phyloP scores from a whole-genome alignment of 2,113 vertebrate species.

The Chinchilla lanigera region DNA sequence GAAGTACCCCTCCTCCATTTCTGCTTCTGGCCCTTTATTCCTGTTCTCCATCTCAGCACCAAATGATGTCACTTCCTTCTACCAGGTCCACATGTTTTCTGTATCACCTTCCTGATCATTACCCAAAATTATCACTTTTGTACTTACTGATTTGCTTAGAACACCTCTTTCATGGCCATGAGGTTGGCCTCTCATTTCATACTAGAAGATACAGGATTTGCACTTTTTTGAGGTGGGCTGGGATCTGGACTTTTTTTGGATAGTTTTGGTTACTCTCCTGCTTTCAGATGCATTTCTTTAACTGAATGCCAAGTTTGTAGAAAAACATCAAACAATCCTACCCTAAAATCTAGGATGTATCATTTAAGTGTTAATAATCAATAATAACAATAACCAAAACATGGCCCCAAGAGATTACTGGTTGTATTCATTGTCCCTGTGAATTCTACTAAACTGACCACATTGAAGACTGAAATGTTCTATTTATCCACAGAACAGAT shows the following conservation, averaged over 20 bases:
- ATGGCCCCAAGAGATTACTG: background rate
- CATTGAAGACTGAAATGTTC: constrained; percentile 80
- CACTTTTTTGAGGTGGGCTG: background rate
- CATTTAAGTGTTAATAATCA: constrained; percentile 23
- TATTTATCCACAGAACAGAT: constrained; percentile 90
- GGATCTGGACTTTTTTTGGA: background rate
- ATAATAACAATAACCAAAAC: background rate
- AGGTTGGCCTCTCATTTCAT: constrained; percentile 64
- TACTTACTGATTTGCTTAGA: constrained; percentile 66
- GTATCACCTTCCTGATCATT: constrained; percentile 46
- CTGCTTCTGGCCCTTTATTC: background rate
- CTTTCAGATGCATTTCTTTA: constrained; percentile 55
- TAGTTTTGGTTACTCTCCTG: constrained; percentile 30
- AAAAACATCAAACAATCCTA: background rate
- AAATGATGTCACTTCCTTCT: constrained; percentile 34
- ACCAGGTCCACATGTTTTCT: constrained; percentile 48
- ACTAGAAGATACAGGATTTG: constrained; percentile 55
- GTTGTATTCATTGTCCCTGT: constrained; percentile 48
- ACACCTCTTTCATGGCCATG: constrained; percentile 49
- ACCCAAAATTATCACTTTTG: constrained; percentile 21
- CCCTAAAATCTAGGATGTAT: background rate
- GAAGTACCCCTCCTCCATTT: background rate
- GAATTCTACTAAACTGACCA: background rate
- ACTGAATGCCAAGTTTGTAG: constrained; percentile 36
- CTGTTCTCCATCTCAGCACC: background rate